Conservation (phyloP, 2,888 invertebrate genomes). For the Acronicta alni region DNA sequence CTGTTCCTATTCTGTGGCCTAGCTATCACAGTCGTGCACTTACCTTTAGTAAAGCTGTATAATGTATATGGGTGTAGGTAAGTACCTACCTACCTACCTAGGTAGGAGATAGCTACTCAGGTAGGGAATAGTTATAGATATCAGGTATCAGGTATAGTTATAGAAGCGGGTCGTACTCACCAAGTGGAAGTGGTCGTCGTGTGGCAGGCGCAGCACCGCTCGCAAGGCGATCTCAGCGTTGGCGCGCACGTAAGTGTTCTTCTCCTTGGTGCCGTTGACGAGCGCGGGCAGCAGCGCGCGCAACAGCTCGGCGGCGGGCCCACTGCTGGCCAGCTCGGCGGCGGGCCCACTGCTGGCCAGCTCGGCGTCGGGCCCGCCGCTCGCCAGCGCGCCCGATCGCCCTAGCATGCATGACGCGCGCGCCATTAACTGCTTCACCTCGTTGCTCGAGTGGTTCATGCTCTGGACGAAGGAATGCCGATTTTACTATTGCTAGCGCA, state of each 20-base stretch:
- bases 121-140: too few relatives aligned
- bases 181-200: conserved; percentile 92
- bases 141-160: too few relatives aligned
- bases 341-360: conserved; percentile 69
- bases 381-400: conserved; percentile 78
- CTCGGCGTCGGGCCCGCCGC: conserved; percentile 83
- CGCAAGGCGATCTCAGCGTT: conserved; percentile 98
- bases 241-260: conserved; percentile 97
- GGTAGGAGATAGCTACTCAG: too few relatives aligned
- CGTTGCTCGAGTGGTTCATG: conserved; percentile 98
- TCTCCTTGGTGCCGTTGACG: conserved; percentile 99
- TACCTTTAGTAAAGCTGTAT: too few relatives aligned
- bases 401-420: conserved; percentile 94
- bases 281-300: conserved; percentile 95
- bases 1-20: too few relatives aligned
- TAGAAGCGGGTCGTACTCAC: conserved; percentile 71
- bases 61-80: too few relatives aligned
- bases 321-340: too few relatives aligned
- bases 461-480: conserved; percentile 84
- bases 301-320: conserved; percentile 94
- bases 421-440: conserved; percentile 97
- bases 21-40: too few relatives aligned
- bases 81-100: too few relatives aligned
- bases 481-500: not conserved
- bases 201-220: conserved; percentile 94